phyloP scores from a whole-genome alignment of 2,888 invertebrate genomes.

The Dichetophora obliterata region DNA sequence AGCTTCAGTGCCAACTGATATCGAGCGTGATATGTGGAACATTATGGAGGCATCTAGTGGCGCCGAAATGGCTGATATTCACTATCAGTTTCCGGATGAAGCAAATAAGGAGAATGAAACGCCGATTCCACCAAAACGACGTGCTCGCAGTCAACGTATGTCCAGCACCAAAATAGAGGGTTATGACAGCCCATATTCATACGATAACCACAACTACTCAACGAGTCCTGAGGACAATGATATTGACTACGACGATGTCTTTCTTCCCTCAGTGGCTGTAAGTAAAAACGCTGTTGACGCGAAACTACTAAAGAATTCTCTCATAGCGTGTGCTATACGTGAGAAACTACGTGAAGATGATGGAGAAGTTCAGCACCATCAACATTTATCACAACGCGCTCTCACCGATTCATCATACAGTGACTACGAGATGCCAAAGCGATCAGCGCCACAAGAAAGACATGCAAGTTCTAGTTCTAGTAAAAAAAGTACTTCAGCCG shows the following conservation, averaged over 20 bases:
- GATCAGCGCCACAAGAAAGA: constrained; percentile 7
- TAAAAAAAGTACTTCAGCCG: neutral
- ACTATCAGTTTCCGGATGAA: constrained; percentile 55
- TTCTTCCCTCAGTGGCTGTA: constrained; percentile 52
- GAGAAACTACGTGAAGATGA: constrained; percentile 63
- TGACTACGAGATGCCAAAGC: constrained; percentile 53
- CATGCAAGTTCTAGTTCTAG: neutral
- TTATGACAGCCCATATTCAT: constrained; percentile 59
- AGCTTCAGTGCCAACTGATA: constrained; percentile 67
- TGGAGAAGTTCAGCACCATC: constrained; percentile 56
- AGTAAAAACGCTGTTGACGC: constrained; percentile 46
- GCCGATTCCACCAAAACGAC: neutral
- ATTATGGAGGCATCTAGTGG: constrained; percentile 70
- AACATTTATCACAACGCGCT: constrained; percentile 45
- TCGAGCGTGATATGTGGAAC: constrained; percentile 71
- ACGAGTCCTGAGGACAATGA: constrained; percentile 58
- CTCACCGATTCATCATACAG: constrained; percentile 53
- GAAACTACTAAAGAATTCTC: constrained; percentile 53
- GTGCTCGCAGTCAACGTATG: neutral
- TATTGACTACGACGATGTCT: constrained; percentile 64
- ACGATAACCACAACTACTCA: constrained; percentile 64
- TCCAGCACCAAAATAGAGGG: constrained; percentile 28
- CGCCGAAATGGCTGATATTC: constrained; percentile 63
- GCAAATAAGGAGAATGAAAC: constrained; percentile 19
- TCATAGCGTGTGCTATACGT: constrained; percentile 57